These are phyloP conservation scores for Stenchaetothrips biformis DNA, from an alignment of 2,888 invertebrate species.

Conservation along the genomic window DNA sequence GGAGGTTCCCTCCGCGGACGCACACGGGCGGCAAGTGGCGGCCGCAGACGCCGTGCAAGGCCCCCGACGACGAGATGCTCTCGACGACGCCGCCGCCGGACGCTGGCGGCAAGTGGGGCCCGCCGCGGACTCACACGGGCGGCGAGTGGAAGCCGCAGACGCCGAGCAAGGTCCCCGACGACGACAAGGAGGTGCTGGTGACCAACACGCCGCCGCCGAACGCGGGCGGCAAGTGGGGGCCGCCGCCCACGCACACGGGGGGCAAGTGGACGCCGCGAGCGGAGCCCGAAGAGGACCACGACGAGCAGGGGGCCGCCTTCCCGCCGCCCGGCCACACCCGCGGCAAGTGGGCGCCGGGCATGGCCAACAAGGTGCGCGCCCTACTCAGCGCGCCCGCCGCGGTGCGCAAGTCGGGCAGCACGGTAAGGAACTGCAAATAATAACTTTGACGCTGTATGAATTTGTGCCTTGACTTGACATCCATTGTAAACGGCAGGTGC, in stretches of 20 bases:
- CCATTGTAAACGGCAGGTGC: conserved; percentile 45
- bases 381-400: neutral
- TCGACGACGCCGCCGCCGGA: conserved; percentile 41
- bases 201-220: conserved; percentile 47
- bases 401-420: neutral
- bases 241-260: conserved; percentile 36
- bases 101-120: conserved; percentile 42
- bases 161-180: conserved; percentile 16
- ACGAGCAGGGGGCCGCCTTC: conserved; percentile 37
- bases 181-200: conserved; percentile 52
- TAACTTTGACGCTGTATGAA: too few species aligned
- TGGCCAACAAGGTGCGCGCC: conserved; percentile 31
- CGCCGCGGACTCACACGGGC: conserved; percentile 54
- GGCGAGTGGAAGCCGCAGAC: conserved; percentile 59
- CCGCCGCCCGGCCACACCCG: conserved; percentile 68
- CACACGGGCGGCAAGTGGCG: conserved; percentile 72
- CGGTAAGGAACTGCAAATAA: too few species aligned
- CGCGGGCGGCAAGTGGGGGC: conserved; percentile 42
- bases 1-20: conserved; percentile 51
- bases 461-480: too few species aligned
- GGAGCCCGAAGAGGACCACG: conserved; percentile 2
- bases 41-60: conserved; percentile 47
- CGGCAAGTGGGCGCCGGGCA: conserved; percentile 75
- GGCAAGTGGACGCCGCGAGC: conserved; percentile 30
- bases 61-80: conserved; percentile 38